These are phyloP conservation scores for Tympanuchus pallidicinctus DNA, from an alignment of 2,113 vertebrate species.

Conservation along the genomic window DNA sequence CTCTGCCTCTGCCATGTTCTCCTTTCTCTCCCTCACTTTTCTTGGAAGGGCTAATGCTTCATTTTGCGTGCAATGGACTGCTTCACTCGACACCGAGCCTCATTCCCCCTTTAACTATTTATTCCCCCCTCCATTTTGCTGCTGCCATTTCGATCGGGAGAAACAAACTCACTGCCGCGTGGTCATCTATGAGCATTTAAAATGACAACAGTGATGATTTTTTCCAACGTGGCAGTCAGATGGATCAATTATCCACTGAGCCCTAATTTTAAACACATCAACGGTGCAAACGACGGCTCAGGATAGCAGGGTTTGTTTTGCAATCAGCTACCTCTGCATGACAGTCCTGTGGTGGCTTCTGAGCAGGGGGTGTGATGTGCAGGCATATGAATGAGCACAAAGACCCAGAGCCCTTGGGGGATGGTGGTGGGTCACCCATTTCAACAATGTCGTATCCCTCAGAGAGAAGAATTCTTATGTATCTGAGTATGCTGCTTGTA, in stretches of 20 bases:
- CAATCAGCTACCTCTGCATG: neutral
- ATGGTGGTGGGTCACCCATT: neutral
- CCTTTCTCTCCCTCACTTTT: neutral
- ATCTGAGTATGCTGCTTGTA: neutral
- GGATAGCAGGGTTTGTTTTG: slow-evolving; percentile 9
- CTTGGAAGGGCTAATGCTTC: neutral
- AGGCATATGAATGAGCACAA: neutral
- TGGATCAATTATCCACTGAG: neutral
- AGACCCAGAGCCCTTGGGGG: neutral
- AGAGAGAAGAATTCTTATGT: neutral
- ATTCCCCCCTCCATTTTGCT: neutral
- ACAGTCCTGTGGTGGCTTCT: neutral
- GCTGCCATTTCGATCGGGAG: neutral
- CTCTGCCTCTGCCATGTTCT: rapidly evolving
- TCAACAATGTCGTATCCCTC: neutral
- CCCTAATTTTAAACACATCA: slow-evolving; percentile 8
- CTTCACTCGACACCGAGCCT: neutral
- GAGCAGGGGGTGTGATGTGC: neutral
- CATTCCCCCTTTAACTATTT: neutral
- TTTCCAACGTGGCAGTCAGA: neutral
- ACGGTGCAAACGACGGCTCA: neutral
- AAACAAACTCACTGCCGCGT: neutral
- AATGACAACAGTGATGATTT: neutral
- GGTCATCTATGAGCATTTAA: neutral
- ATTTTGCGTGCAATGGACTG: neutral